phyloP scores from a whole-genome alignment of 2,888 invertebrate genomes.

The Drosophila gaucha region DNA sequence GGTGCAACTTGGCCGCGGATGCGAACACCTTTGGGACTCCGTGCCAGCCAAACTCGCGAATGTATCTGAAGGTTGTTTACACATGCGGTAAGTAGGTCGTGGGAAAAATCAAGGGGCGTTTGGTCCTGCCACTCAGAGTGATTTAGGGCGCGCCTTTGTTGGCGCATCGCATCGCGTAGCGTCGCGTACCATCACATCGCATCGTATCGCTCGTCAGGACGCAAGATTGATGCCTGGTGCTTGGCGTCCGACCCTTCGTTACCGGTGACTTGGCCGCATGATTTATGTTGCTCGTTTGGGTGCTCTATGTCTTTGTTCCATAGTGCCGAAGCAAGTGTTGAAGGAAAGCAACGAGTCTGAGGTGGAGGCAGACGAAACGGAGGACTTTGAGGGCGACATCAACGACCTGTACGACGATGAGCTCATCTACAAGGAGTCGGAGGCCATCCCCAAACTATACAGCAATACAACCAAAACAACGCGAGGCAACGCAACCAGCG shows the following conservation, averaged over 20 bases:
- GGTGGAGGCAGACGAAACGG: slow-evolving; percentile 91
- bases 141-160: slow-evolving; percentile 60
- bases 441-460: slow-evolving; percentile 86
- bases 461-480: slow-evolving; percentile 80
- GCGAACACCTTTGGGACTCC: slow-evolving; percentile 93
- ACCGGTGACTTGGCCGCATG: slow-evolving; percentile 46
- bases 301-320: slow-evolving; percentile 37
- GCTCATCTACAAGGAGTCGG: slow-evolving; percentile 86
- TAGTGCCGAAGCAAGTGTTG: slow-evolving; percentile 93
- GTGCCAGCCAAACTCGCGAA: slow-evolving; percentile 92
- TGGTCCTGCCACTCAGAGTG: slow-evolving; percentile 49
- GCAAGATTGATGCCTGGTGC: slow-evolving; percentile 47
- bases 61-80: slow-evolving; percentile 94
- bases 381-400: slow-evolving; percentile 85
- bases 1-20: slow-evolving; percentile 93
- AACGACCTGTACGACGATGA: slow-evolving; percentile 86
- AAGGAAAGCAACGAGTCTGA: slow-evolving; percentile 93
- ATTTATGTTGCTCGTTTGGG: slow-evolving; percentile 56
- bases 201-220: slow-evolving; percentile 19
- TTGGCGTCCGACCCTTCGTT: slow-evolving; percentile 29
- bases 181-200: slow-evolving; percentile 16
- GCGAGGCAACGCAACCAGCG: slow-evolving; percentile 55
- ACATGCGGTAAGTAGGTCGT: slow-evolving; percentile 90
- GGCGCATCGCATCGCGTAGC: slow-evolving; percentile 30
- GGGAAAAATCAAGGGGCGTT: slow-evolving; percentile 36